phyloP scores from a whole-genome alignment of 1,140 invertebrate species.

The Notospermus geniculatus region DNA sequence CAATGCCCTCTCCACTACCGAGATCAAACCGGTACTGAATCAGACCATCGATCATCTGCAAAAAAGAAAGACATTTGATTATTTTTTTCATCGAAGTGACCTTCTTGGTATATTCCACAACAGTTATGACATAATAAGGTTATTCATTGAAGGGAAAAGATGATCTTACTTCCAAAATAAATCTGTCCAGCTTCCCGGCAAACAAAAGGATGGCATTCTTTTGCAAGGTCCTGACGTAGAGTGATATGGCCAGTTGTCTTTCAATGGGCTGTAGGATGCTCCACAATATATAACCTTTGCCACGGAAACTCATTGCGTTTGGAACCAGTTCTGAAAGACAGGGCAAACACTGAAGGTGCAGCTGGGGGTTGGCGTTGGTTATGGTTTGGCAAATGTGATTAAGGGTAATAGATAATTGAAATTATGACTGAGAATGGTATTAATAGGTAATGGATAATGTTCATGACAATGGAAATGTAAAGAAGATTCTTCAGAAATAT shows the following conservation, averaged over 20 bases:
- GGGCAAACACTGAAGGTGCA: no score
- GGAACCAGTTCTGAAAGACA: neutral
- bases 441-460: no score
- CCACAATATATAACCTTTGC: conserved; percentile 81
- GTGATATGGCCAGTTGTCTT: conserved; percentile 73
- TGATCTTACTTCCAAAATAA: conserved; percentile 72
- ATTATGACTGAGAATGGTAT: no score
- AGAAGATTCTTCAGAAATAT: no score
- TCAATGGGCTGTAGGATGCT: conserved; percentile 70
- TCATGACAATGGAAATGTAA: no score
- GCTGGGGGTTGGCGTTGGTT: no score
- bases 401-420: no score
- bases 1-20: conserved; percentile 84
- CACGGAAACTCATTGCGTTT: conserved; percentile 73
- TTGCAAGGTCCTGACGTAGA: conserved; percentile 81
- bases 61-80: conserved; percentile 27
- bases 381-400: no score
- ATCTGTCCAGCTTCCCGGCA: conserved; percentile 84
- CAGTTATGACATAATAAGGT: neutral
- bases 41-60: conserved; percentile 71
- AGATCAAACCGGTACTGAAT: conserved; percentile 87
- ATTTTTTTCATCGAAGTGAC: neutral
- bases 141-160: neutral
- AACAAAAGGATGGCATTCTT: conserved; percentile 83
- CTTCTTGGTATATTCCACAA: no score